phyloP scores from a whole-genome alignment of 35 echinoderm and acorn worm species.

The Nesometra sesokonis region DNA sequence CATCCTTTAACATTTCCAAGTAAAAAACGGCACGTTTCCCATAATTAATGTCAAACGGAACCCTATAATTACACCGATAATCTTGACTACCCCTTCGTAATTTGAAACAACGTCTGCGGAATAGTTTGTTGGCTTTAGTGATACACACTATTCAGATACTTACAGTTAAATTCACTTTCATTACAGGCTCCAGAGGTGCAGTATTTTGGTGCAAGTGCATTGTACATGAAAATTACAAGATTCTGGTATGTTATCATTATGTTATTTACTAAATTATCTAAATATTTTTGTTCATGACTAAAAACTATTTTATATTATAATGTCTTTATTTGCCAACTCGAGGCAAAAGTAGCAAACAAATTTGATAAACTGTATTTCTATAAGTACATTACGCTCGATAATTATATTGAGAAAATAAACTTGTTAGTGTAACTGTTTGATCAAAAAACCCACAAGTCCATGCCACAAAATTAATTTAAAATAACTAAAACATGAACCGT shows the following conservation, averaged over 20 bases:
- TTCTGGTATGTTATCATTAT: conserved; percentile 63
- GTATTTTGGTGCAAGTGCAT: conserved; percentile 93
- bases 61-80: background rate
- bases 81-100: background rate
- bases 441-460: no score
- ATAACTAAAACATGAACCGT: no score
- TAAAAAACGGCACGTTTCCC: background rate
- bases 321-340: no score
- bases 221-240: conserved; percentile 79
- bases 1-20: background rate
- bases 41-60: background rate
- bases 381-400: no score
- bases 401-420: no score
- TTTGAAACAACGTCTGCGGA: background rate
- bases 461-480: no score
- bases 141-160: background rate
- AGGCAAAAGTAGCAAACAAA: no score
- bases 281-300: no score
- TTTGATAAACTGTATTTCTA: no score
- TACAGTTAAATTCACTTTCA: background rate
- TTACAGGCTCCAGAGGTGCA: conserved; percentile 72
- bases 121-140: background rate
- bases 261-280: no score
- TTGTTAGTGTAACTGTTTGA: no score
- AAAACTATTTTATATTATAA: no score